Percentiles rank a stretch among this genome's conserved stretches.
Evolutionary conservation across 2,797 vertebrate genomes (phyloP).

Genomic region (Psittacula echo): DNA sequence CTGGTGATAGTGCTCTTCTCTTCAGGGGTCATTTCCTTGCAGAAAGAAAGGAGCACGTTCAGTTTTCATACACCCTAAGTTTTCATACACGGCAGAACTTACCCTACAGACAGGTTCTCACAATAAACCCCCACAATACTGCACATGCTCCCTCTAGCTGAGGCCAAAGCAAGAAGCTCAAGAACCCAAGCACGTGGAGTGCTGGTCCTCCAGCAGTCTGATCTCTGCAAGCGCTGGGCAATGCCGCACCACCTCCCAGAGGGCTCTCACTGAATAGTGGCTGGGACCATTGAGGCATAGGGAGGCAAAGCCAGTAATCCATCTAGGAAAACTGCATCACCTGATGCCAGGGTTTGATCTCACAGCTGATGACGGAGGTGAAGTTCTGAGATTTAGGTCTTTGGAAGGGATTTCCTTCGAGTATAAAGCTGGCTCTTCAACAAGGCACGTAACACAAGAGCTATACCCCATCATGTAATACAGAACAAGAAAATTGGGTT

Average conservation of each 20-base stretch:
- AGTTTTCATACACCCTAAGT: not conserved
- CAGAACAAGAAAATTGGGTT: not conserved
- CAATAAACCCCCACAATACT: not conserved
- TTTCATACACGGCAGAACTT: not conserved
- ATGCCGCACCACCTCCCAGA: not conserved
- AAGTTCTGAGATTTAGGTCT: not conserved
- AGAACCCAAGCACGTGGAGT: not conserved
- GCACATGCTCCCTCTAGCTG: not conserved
- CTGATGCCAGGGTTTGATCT: not conserved
- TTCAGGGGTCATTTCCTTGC: conserved; percentile 96
- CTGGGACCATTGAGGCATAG: not conserved
- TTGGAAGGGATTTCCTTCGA: not conserved
- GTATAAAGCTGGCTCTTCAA: not conserved
- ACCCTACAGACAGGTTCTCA: not conserved
- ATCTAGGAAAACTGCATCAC: not conserved
- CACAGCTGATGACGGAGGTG: not conserved
- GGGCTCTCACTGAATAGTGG: not conserved
- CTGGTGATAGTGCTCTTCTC: conserved; percentile 89
- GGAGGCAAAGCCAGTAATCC: not conserved
- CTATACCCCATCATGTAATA: not conserved
- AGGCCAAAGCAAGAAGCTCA: not conserved
- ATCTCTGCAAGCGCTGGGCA: not conserved
- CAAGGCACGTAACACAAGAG: not conserved
- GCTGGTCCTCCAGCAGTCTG: not conserved
- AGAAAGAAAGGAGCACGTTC: conserved; percentile 15